Percentiles rank a stretch among this genome's conserved stretches.
Conservation (phyloP, 2,888 invertebrate genomes). For the Cheiracanthium punctorium region DNA sequence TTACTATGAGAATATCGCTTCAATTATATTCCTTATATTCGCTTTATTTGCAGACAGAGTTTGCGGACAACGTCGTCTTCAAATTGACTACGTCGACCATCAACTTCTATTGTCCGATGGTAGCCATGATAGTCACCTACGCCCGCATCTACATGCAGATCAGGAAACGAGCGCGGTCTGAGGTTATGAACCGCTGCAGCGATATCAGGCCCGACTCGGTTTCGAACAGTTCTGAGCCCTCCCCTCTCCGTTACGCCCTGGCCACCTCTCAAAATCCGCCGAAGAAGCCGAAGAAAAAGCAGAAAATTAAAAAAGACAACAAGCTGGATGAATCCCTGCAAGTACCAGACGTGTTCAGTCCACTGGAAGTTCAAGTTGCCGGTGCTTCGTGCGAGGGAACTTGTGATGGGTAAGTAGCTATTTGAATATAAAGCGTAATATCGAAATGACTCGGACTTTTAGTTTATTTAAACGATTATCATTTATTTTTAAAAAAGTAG, state of each 20-base stretch:
- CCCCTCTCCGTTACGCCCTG: slow-evolving; percentile 52
- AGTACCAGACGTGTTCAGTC: background rate
- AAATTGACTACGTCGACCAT: slow-evolving; percentile 78
- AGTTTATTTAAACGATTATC: too few relatives aligned
- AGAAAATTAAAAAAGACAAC: slow-evolving; percentile 18
- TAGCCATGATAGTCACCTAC: slow-evolving; percentile 78
- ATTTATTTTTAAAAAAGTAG: too few relatives aligned
- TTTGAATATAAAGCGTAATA: too few relatives aligned
- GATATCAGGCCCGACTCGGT: slow-evolving; percentile 42
- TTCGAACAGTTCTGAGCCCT: slow-evolving; percentile 44
- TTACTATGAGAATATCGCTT: too few relatives aligned
- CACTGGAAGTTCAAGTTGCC: background rate
- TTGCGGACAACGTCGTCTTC: slow-evolving; percentile 77
- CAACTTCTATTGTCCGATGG: slow-evolving; percentile 79
- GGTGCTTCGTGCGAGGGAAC: background rate
- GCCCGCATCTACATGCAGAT: slow-evolving; percentile 78
- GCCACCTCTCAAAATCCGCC: slow-evolving; percentile 6
- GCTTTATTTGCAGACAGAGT: slow-evolving; percentile 76
- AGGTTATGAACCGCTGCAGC: slow-evolving; percentile 70
- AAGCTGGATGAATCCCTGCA: background rate
- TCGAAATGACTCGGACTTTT: too few relatives aligned
- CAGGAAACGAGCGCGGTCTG: slow-evolving; percentile 75
- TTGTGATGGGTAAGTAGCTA: slow-evolving; percentile 43
- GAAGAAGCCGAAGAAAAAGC: background rate
- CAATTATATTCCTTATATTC: too few relatives aligned